Evolutionary conservation across 2,113 vertebrate genomes (phyloP), one percentile per base, ranked within the genome.

Genomic region (Platanista minor): DNA sequence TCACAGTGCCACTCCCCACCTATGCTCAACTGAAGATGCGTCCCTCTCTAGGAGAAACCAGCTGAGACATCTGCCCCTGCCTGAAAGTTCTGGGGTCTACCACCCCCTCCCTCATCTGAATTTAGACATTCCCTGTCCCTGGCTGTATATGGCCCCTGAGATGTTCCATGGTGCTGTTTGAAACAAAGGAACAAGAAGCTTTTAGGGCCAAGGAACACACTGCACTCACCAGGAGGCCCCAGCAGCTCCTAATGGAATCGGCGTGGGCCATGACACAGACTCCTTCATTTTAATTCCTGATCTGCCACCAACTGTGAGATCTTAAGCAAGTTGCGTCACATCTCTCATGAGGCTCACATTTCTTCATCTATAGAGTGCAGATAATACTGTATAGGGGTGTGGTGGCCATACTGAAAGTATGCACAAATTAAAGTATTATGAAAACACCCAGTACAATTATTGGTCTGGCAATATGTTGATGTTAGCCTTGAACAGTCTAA

Each of bases 391-490:
- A 13, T 15, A 21, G 93, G 36, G 62, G 84, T 83, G 39, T 18
- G 12, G 67, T 31, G 15, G 59, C 90, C 87, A 89, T 87, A 74
- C 18, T n/a, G 10, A 95, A 67, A 23, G 29, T 62, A 54, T 2
- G 20, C 39, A 92, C 80, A 90, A 92, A 96, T 62, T 31, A 59
- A 92, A 95, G 81, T 54, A 91, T 87, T 69, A 62, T 90, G 90
- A 84, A 97, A 93, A 95, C 61, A 90, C 84, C 74, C 86, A 94
- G 90, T n/a, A 82, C 92, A 94, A 95, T 97, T 33, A 94, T 90
- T 46, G 84, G 91, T 95, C 89, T 97, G 93, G 85, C 89, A 98
- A 78, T 78, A 85, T 96, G 95, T 97, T 96, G 95, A 92, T 94
- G 93, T 80, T 97, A 97, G 89, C 82, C 71, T 96, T 94, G 87